phyloP scores from a whole-genome alignment of 2,797 vertebrate genomes.

The Lepilemur ruficaudatus region DNA sequence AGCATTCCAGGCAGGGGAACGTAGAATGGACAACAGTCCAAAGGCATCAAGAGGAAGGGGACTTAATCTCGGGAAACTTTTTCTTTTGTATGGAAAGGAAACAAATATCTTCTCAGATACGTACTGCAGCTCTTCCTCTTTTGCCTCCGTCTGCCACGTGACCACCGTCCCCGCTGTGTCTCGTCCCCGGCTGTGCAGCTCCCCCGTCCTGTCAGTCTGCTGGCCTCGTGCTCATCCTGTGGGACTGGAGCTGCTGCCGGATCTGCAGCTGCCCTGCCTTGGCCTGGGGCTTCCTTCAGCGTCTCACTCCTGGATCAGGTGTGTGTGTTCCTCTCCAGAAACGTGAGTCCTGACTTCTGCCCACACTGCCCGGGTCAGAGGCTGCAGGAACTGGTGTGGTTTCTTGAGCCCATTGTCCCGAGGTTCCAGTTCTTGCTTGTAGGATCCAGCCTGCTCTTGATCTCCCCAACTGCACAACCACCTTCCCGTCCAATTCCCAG shows the following conservation, averaged over 20 bases:
- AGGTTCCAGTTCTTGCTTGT: not conserved
- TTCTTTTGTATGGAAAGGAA: not conserved
- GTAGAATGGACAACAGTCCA: too few relatives aligned
- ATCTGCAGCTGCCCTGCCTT: rapidly evolving
- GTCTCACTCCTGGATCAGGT: not conserved
- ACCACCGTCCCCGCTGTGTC: rapidly evolving
- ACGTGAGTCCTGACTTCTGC: not conserved
- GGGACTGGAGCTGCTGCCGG: rapidly evolving
- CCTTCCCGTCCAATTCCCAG: not conserved
- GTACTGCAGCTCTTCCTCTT: not conserved
- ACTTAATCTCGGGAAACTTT: not conserved
- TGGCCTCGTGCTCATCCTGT: too few relatives aligned
- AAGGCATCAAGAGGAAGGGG: not conserved
- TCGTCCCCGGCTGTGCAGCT: rapidly evolving
- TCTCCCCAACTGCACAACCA: not conserved
- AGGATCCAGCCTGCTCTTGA: not conserved
- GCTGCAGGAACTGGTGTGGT: rapidly evolving
- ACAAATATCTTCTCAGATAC: not conserved
- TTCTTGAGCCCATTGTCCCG: not conserved
- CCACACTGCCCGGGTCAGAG: too few relatives aligned
- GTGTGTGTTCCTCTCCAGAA: not conserved
- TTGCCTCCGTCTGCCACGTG: too few relatives aligned
- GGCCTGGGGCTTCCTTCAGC: too few relatives aligned
- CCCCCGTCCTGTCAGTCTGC: too few relatives aligned
- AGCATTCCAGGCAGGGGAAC: not conserved